These are phyloP conservation scores for Cephalotes varians DNA, from an alignment of 2,888 invertebrate genomes.

Conservation along the genomic window DNA sequence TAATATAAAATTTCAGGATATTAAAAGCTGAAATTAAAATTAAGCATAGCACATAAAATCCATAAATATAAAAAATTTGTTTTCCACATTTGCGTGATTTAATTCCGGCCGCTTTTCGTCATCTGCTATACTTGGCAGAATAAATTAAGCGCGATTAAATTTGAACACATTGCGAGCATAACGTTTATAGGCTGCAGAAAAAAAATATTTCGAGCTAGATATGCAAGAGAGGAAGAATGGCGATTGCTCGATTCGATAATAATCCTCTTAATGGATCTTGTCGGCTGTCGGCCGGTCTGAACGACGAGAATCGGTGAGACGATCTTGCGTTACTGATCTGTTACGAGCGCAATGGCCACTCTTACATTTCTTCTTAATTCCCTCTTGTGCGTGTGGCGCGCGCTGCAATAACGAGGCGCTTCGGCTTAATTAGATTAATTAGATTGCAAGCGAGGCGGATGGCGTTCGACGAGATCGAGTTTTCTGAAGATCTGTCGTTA, in stretches of 20 bases:
- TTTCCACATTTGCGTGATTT: conserved; percentile 30
- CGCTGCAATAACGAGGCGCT: conserved; percentile 68
- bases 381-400: conserved; percentile 53
- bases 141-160: conserved; percentile 39
- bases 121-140: neutral
- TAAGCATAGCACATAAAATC: neutral
- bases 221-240: neutral
- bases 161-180: neutral
- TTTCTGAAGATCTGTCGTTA: conserved; percentile 62
- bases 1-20: conserved; percentile 1
- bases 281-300: conserved; percentile 25
- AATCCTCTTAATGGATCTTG: conserved; percentile 44
- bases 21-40: conserved; percentile 8
- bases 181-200: neutral
- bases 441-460: conserved; percentile 77
- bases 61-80: conserved; percentile 20
- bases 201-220: neutral
- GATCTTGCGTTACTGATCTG: conserved; percentile 48
- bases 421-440: conserved; percentile 83
- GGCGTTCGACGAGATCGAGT: conserved; percentile 55
- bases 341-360: conserved; percentile 49
- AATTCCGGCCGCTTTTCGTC: conserved; percentile 6
- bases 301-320: conserved; percentile 37
- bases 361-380: conserved; percentile 55
- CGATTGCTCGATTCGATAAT: conserved; percentile 43